These are phyloP conservation scores for Hofmannophila pseudospretella DNA, from an alignment of 2,888 invertebrate species.

Conservation along the genomic window DNA sequence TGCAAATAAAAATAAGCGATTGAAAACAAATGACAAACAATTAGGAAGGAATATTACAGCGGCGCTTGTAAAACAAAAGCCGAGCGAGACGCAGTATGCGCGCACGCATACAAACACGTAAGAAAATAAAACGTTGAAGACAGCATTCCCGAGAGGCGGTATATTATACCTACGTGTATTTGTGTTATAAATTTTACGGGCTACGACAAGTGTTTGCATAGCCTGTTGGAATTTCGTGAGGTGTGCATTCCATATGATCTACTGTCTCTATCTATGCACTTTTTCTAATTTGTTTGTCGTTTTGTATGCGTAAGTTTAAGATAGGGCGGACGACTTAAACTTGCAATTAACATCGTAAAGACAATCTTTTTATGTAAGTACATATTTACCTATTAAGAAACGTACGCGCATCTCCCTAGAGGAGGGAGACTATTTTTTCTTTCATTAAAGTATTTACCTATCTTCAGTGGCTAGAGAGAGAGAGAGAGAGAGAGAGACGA, in stretches of 20 bases:
- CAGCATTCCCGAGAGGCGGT: slow-evolving; percentile 52
- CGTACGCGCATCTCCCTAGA: no score
- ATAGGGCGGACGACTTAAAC: no score
- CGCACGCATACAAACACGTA: slow-evolving; percentile 35
- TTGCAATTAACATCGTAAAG: no score
- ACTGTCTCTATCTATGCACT: slow-evolving; percentile 10
- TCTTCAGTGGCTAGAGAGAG: no score
- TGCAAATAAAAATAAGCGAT: slow-evolving; percentile 9
- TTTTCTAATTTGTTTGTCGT: background rate
- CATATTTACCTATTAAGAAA: no score
- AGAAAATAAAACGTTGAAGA: slow-evolving; percentile 48
- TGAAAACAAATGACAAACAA: slow-evolving; percentile 21
- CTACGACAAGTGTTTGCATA: slow-evolving; percentile 59
- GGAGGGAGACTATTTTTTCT: no score
- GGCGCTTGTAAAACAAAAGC: slow-evolving; percentile 17
- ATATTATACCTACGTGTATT: slow-evolving; percentile 40
- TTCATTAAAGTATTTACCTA: no score
- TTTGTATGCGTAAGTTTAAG: no score
- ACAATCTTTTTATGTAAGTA: no score
- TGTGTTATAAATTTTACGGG: slow-evolving; percentile 62
- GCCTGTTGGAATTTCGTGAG: slow-evolving; percentile 51
- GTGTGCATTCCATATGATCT: slow-evolving; percentile 13
- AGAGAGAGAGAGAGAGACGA: no score
- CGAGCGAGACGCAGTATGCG: slow-evolving; percentile 19
- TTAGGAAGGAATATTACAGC: slow-evolving; percentile 19